Percentiles rank a stretch among this genome's conserved stretches.
Evolutionary conservation across 2,888 invertebrate species (phyloP).

Genomic region (Fragum sueziense): DNA sequence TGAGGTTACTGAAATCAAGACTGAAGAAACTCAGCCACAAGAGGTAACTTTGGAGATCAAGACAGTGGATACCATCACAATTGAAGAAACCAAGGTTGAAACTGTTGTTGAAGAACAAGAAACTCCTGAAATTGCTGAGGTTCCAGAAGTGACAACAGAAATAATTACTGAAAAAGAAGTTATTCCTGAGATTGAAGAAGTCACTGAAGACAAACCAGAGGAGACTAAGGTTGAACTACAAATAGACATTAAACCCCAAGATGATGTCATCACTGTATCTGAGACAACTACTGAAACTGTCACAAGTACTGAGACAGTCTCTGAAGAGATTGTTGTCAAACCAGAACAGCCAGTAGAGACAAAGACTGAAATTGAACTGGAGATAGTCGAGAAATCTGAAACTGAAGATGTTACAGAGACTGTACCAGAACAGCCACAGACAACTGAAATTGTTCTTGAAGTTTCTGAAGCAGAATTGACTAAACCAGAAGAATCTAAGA

Average conservation of each 20-base stretch:
- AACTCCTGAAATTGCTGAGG: constrained; percentile 39
- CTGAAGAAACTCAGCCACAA: constrained; percentile 4
- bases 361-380: constrained; percentile 42
- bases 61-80: constrained; percentile 16
- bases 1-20: constrained; percentile 17
- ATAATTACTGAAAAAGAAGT: constrained; percentile 36
- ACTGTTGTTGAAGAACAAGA: constrained; percentile 15
- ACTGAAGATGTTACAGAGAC: constrained; percentile 52
- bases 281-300: constrained; percentile 41
- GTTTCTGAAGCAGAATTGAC: constrained; percentile 41
- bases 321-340: constrained; percentile 47
- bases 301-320: constrained; percentile 24
- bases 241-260: constrained; percentile 43
- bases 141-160: constrained; percentile 34
- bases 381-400: constrained; percentile 43
- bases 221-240: constrained; percentile 49
- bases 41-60: constrained; percentile 13
- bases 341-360: constrained; percentile 19
- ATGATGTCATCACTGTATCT: constrained; percentile 47
- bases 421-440: constrained; percentile 43
- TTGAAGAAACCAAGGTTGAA: constrained; percentile 20
- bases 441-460: constrained; percentile 48
- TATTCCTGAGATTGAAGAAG: constrained; percentile 48
- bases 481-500: constrained; percentile 51
- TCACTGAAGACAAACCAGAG: constrained; percentile 53